Base-by-base conservation (phyloP, 2,113 vertebrate species). In the Callithrix jacchus region DNA sequence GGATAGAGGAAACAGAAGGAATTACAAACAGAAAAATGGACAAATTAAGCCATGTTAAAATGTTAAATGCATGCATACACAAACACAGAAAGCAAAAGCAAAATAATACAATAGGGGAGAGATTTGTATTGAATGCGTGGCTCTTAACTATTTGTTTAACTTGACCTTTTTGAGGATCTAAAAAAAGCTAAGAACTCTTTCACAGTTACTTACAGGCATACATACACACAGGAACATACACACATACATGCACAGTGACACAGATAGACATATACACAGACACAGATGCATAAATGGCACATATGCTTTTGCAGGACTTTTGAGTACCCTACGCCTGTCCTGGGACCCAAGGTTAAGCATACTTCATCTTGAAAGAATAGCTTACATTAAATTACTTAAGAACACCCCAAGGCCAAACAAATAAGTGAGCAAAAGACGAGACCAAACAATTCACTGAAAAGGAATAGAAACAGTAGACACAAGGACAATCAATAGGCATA, bases 401-500 rank as follows among this genome's bases (percentile, higher is more conserved):
- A 91, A 66, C 7, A 74, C 2, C 32, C 81, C 52, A 93, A 93
- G 85, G 77, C 58, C 61, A 89, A 81, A 68, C 37, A 89, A 93
- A 86, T 27, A 86, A 86, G 84, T 77, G 82, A 73, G n/a, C 61
- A n/a, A 74, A 86, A 85, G 68, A 27, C 8, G 12, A 30, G 40
- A 35, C 47, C 54, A 86, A 85, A 96, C 25, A 58, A 61, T 54
- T 96, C 61, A 47, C 52, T 70, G 42, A 16, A 79, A 86, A 95
- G 71, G 52, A 97, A 82, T 12, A 89, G 66, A 97, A 93, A 92
- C 14, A 68, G 35, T 8, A 49, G 88, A 68, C 7, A 8, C 49
- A 89, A 88, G 42, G 58, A 37, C 83, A 27, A 70, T 94, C 96
- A 70, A 95, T 71, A 95, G 47, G 47, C 58, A 92, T 56, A 74